Conservation (phyloP, 2,888 invertebrate genomes). For the Cheilosia urbana region DNA sequence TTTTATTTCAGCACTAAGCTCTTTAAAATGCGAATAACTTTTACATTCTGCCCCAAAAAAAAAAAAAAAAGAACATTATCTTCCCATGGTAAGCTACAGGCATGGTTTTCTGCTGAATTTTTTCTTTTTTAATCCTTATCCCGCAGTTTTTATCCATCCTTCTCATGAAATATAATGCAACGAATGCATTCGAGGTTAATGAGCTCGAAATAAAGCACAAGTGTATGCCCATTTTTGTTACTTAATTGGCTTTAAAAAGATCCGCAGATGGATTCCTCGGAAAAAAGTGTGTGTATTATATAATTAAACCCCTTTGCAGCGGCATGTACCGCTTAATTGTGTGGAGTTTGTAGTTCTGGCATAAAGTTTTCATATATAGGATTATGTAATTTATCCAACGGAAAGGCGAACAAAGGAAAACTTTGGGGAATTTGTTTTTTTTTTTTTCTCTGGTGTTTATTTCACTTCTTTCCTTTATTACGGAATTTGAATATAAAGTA, state of each 20-base stretch:
- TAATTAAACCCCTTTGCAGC: conserved; percentile 14
- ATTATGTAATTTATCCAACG: not conserved
- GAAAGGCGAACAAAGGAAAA: not conserved
- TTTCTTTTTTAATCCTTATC: conserved; percentile 23
- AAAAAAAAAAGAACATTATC: conserved; percentile 9
- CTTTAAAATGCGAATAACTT: not conserved
- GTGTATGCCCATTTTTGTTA: conserved; percentile 10
- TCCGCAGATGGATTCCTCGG: conserved; percentile 30
- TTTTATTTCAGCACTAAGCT: no score
- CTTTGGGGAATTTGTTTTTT: no score
- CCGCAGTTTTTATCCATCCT: conserved; percentile 3
- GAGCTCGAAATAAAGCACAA: conserved; percentile 47
- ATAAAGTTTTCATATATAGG: not conserved
- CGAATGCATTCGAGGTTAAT: conserved; percentile 52
- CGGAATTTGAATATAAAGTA: no score
- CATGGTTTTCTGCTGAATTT: conserved; percentile 5
- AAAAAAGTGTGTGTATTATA: conserved; percentile 1
- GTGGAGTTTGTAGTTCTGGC: not conserved
- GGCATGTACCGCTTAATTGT: conserved; percentile 19
- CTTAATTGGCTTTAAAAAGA: conserved; percentile 49
- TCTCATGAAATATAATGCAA: conserved; percentile 17
- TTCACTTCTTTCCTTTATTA: no score
- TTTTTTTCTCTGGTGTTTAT: no score
- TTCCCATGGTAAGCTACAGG: not conserved
- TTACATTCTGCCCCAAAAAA: not conserved